phyloP scores from a whole-genome alignment of 2,113 vertebrate species.

The Tauraco erythrolophus region DNA sequence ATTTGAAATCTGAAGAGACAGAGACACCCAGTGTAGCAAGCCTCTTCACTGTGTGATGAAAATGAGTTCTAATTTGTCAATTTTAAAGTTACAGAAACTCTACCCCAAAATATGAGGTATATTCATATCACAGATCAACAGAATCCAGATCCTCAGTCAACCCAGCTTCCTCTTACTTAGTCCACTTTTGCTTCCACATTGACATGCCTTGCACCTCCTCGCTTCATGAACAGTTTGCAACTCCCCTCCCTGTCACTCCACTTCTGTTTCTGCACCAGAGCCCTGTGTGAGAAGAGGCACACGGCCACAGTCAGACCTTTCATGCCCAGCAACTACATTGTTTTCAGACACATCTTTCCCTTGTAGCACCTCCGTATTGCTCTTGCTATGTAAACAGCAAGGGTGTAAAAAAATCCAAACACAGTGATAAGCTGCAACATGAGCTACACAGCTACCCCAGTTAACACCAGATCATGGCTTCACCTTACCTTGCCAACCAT shows the following conservation, averaged over 20 bases:
- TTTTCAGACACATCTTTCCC: background rate
- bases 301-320: background rate
- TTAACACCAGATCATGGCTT: background rate
- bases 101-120: accelerated
- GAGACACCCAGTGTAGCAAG: background rate
- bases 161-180: background rate
- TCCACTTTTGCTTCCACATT: background rate
- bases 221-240: accelerated
- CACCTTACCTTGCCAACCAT: background rate
- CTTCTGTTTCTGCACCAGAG: background rate
- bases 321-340: accelerated
- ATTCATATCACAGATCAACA: accelerated
- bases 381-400: background rate
- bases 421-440: accelerated
- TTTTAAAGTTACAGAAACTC: background rate
- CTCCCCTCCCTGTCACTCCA: background rate
- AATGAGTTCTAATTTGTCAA: background rate
- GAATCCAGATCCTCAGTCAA: background rate
- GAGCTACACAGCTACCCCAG: background rate
- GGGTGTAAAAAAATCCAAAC: background rate
- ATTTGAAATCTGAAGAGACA: background rate
- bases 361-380: background rate
- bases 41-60: background rate
- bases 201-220: accelerated
- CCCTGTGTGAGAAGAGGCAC: background rate